A percentile compares a stretch with the other conserved stretches of the same genome.
These are phyloP conservation scores for Therioaphis trifolii DNA, from an alignment of 2,888 invertebrate genomes.

Conservation along the genomic window DNA sequence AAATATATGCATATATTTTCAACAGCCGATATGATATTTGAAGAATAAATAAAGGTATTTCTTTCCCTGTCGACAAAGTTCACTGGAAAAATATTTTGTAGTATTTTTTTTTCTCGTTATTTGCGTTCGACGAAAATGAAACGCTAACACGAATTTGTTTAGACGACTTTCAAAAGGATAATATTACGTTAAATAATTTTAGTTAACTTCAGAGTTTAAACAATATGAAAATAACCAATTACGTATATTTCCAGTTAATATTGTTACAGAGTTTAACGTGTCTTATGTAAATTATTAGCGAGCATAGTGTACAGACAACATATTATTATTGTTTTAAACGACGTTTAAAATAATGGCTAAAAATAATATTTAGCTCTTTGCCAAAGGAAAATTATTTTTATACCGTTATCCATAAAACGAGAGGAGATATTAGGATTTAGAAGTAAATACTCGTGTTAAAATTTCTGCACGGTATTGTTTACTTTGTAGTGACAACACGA, in stretches of 20 bases:
- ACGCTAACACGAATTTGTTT: too few species aligned
- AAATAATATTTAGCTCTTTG: conserved; percentile 25
- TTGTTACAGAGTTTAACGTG: background rate
- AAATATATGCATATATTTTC: too few species aligned
- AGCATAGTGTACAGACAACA: background rate
- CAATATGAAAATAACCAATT: too few species aligned
- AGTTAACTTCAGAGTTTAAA: too few species aligned
- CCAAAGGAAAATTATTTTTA: conserved; percentile 49
- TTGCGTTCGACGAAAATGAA: too few species aligned
- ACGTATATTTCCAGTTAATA: background rate
- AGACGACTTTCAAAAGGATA: too few species aligned
- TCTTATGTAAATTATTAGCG: background rate
- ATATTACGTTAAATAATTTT: too few species aligned
- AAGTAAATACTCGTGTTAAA: background rate
- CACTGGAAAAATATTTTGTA: too few species aligned
- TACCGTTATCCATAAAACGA: background rate
- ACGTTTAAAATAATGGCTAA: conserved; percentile 17
- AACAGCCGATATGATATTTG: too few species aligned
- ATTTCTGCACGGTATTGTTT: background rate
- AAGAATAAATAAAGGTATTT: too few species aligned
- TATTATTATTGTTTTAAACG: background rate
- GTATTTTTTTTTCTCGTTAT: too few species aligned
- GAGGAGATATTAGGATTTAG: background rate
- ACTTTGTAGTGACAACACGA: background rate
- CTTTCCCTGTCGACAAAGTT: too few species aligned